Base-by-base conservation (phyloP, 30 jellyfish, hydroid and myxozoan genomes). In the Chrysaora quinquecirrha region DNA sequence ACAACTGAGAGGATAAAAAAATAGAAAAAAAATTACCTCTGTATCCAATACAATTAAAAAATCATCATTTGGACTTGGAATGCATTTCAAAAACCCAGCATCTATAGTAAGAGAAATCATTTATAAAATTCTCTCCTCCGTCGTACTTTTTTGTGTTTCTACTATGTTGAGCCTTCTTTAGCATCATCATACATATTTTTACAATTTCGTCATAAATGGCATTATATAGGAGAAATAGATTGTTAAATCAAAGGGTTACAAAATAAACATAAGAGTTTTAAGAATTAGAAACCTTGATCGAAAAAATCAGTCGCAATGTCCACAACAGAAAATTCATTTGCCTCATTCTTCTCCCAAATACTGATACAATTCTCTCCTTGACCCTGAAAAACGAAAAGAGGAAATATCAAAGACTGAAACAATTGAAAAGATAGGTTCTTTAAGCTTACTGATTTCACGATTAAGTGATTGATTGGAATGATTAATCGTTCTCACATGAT, bases 351-450 rank as follows among this genome's bases (percentile, higher is more conserved):
- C 64, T 58, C 82, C 97, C 97, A 89, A 18, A 81, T 87, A 54
- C 97, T 89, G 76, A 89, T 19, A 16, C 89, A 89, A 25, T 54
- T 56, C 30, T 74, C 97, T 16, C 97, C 97, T 63, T 73, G 78
- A 0, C 97, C 95, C 97, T 89, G 60, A 24, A 27, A 32, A 32
- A n/a, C n/a, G n/a, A n/a, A n/a, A n/a, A n/a, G n/a, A n/a, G n/a
- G n/a, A n/a, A n/a, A n/a, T n/a, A n/a, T n/a, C n/a, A n/a, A n/a
- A n/a, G n/a, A n/a, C n/a, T n/a, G n/a, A n/a, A n/a, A n/a, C n/a
- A n/a, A n/a, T n/a, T n/a, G n/a, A n/a, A n/a, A n/a, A n/a, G n/a
- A n/a, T n/a, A n/a, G n/a, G n/a, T n/a, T n/a, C n/a, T n/a, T n/a
- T n/a, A n/a, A n/a, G n/a, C n/a, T n/a, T n/a, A n/a, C n/a, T n/a